These are phyloP conservation scores for Xyliphius kryptos DNA, from an alignment of 2,113 vertebrate genomes.

Conservation along the genomic window DNA sequence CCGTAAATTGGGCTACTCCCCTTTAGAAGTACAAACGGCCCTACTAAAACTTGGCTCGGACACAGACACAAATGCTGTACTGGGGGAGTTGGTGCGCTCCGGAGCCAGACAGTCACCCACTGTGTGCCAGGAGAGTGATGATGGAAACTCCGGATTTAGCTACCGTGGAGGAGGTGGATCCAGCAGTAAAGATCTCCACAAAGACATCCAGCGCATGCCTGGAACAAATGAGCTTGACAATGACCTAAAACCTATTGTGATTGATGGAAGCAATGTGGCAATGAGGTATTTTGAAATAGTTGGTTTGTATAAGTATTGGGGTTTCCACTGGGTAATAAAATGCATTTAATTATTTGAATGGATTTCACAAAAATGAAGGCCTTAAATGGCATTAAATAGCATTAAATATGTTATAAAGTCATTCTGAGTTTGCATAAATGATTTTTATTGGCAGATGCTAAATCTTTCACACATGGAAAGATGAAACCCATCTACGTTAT, in stretches of 20 bases:
- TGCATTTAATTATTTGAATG: too few relatives aligned
- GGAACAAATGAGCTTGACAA: conserved; percentile 51
- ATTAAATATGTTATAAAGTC: too few relatives aligned
- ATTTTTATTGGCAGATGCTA: too few relatives aligned
- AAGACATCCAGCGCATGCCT: conserved; percentile 5
- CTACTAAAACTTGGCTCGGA: conserved; percentile 75
- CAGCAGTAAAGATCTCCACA: conserved; percentile 34
- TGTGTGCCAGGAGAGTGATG: conserved; percentile 51
- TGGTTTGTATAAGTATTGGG: too few relatives aligned
- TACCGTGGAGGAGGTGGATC: conserved; percentile 56
- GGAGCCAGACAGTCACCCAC: conserved; percentile 49
- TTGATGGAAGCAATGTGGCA: conserved; percentile 96
- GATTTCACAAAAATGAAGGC: too few relatives aligned
- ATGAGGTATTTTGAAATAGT: too few relatives aligned
- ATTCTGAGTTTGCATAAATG: too few relatives aligned
- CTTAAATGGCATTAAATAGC: too few relatives aligned
- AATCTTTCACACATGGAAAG: too few relatives aligned
- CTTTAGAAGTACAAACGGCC: conserved; percentile 68
- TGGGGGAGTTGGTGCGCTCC: conserved; percentile 83
- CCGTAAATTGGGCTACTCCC: conserved; percentile 86
- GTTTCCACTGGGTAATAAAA: too few relatives aligned
- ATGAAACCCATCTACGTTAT: too few relatives aligned
- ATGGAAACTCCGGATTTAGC: conserved; percentile 48
- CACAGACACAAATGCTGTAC: conserved; percentile 82
- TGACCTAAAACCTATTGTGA: conserved; percentile 80